Percentiles rank a stretch among this genome's conserved stretches.
Evolutionary conservation across 2,113 vertebrate genomes (phyloP).

Genomic region (Bos indicus): DNA sequence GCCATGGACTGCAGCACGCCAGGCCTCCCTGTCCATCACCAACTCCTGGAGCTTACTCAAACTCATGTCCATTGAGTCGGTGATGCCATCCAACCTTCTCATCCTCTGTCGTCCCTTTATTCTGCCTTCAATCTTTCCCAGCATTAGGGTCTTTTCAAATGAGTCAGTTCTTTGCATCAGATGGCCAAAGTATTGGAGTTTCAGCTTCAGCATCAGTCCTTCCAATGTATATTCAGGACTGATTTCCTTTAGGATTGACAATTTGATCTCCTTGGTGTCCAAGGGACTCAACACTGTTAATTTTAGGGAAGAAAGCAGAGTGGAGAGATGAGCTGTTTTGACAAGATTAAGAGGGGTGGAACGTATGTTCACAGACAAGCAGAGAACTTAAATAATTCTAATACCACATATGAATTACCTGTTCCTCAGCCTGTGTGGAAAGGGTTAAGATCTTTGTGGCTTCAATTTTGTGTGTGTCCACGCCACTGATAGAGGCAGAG

Average conservation of each 20-base stretch:
- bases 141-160: not conserved
- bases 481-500: not conserved
- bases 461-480: not conserved
- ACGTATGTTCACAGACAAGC: not conserved
- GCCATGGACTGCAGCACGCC: fast-evolving
- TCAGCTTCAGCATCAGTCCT: not conserved
- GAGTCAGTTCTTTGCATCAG: not conserved
- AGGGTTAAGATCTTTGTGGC: not conserved
- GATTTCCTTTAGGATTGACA: not conserved
- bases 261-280: not conserved
- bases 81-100: not conserved
- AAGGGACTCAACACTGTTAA: not conserved
- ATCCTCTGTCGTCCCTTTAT: not conserved
- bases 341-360: not conserved
- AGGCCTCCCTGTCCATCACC: not conserved
- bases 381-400: not conserved
- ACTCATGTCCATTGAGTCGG: not conserved
- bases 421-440: not conserved
- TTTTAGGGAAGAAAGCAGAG: not conserved
- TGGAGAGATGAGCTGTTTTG: not conserved
- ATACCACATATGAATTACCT: too few species aligned
- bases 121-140: not conserved
- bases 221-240: not conserved
- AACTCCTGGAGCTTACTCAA: not conserved
- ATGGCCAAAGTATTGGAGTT: not conserved